Evolutionary conservation across 2,113 vertebrate species (phyloP).

Genomic region (Litocranius walleri): DNA sequence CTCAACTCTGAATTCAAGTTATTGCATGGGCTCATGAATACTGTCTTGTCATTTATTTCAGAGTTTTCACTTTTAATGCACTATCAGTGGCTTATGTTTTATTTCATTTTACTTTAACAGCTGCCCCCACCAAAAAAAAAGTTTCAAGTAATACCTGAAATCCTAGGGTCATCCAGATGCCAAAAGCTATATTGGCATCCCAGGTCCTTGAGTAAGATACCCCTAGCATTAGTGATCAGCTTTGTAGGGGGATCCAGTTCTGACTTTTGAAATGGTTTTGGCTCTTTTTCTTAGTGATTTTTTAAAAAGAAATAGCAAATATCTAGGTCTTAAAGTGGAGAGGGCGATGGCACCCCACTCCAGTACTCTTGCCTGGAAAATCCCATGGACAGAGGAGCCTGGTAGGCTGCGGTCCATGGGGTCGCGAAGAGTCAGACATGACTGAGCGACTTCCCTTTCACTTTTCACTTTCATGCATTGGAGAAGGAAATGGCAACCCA

Average conservation of each 20-base stretch:
- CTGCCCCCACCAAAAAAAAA: neutral
- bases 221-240: neutral
- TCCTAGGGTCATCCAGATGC: neutral
- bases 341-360: no score
- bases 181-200: neutral
- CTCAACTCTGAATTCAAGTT: neutral
- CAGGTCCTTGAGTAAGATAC: neutral
- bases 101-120: constrained; percentile 38
- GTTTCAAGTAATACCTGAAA: neutral
- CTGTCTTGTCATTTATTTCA: neutral
- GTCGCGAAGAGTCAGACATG: no score
- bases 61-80: neutral
- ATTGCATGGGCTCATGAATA: neutral
- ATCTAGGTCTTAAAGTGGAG: neutral
- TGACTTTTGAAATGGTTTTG: neutral
- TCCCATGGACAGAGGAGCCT: no score
- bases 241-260: neutral
- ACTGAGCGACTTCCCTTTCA: no score
- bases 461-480: no score
- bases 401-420: no score
- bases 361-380: no score
- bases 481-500: no score
- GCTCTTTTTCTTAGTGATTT: constrained; percentile 20
- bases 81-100: neutral
- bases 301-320: neutral